These are phyloP conservation scores for Zophobas morio DNA, from an alignment of 1,140 invertebrate genomes.

Conservation along the genomic window DNA sequence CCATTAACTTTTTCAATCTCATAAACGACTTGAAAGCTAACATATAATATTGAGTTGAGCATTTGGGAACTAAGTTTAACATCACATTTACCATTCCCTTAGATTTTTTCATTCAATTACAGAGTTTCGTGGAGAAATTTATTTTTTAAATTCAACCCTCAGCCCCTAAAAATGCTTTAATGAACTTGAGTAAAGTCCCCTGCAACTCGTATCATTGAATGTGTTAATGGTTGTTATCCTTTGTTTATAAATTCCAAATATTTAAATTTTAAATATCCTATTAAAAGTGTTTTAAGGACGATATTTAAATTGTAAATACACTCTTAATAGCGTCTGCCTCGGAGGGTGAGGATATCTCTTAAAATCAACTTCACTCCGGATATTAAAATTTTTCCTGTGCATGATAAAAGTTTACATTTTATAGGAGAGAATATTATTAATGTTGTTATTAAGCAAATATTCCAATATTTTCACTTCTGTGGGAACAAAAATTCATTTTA, in stretches of 20 bases:
- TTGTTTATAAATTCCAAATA: conserved; percentile 38
- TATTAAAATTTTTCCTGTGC: conserved; percentile 37
- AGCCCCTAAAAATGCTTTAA: conserved; percentile 1
- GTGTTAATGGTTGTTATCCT: conserved; percentile 38
- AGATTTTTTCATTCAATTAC: conserved; percentile 6
- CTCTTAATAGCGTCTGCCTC: conserved; percentile 18
- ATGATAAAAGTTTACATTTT: conserved; percentile 19
- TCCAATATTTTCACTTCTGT: no score
- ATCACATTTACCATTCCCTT: conserved; percentile 5
- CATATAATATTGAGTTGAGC: conserved; percentile 36
- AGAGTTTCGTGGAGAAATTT: neutral
- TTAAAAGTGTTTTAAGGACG: conserved; percentile 39
- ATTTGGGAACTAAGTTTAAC: conserved; percentile 29
- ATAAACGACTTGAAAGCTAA: conserved; percentile 32
- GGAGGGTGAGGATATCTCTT: conserved; percentile 19
- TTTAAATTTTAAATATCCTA: conserved; percentile 42
- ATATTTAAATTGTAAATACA: conserved; percentile 42
- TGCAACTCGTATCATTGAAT: conserved; percentile 30
- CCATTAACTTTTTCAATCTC: conserved; percentile 42
- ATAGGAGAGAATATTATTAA: no score
- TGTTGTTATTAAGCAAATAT: no score
- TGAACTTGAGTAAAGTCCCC: neutral
- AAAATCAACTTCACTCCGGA: conserved; percentile 35
- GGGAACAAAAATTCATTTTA: neutral
- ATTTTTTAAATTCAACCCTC: conserved; percentile 10